Percentiles rank a stretch among this genome's conserved stretches.
Evolutionary conservation across 2,113 vertebrate species (phyloP).

Genomic region (Corythaixoides concolor): DNA sequence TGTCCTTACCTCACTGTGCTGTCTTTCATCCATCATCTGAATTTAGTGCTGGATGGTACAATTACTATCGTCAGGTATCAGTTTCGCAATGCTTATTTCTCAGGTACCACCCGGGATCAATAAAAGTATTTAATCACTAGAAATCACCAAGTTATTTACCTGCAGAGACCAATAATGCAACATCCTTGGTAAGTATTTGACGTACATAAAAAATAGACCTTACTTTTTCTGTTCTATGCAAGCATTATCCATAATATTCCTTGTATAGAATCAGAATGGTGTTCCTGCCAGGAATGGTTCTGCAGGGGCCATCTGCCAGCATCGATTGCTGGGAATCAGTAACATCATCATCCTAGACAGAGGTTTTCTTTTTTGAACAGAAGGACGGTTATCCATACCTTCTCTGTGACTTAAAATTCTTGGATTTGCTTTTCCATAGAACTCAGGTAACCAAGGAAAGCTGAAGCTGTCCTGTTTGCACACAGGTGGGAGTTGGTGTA

Average conservation of each 20-base stretch:
- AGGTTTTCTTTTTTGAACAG: not conserved
- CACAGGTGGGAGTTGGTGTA: too few species aligned
- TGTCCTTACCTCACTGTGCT: not conserved
- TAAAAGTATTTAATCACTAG: not conserved
- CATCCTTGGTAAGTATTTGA: not conserved
- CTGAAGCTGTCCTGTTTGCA: too few species aligned
- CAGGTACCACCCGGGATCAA: not conserved
- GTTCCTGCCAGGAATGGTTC: not conserved
- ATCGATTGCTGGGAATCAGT: not conserved
- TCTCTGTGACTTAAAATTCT: too few species aligned
- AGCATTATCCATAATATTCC: not conserved
- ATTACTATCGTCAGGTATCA: too few species aligned
- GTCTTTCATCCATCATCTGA: not conserved
- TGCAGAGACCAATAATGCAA: not conserved
- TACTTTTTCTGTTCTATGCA: not conserved
- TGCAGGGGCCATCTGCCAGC: not conserved
- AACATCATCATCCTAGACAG: not conserved
- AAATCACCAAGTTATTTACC: not conserved
- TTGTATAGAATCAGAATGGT: not conserved
- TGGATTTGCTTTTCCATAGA: not conserved
- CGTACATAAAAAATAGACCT: accelerated
- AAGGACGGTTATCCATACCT: not conserved
- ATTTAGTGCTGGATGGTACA: not conserved
- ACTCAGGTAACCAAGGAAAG: not conserved
- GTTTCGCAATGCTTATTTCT: not conserved